Evolutionary conservation across 2,113 vertebrate species (phyloP), one percentile per base, ranked within the genome.

Genomic region (Gadus chalcogrammus): DNA sequence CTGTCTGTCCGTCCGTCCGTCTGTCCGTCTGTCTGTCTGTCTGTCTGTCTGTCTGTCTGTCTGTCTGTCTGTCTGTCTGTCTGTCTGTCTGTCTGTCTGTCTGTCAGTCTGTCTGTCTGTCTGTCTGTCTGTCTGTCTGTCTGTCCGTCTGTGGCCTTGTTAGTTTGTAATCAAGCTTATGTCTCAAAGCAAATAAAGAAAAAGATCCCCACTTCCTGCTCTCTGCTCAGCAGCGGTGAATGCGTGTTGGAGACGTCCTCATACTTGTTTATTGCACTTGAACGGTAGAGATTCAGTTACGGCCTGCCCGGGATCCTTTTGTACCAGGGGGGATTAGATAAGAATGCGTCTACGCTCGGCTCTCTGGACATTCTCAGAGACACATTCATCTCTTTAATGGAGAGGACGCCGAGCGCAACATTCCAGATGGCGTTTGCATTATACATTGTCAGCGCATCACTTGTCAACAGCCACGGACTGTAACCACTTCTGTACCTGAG

Each of bases 331-430:
- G 70, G 72, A 82, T 64, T 72, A 65, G 72, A 82, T 64, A 71
- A 65, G 82, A 77, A 80, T 79, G 77, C 76, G 76, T 70, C 71
- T 71, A 79, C 66, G 67, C 76, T 67, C 81, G 86, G 67, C 67
- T 80, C 82, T 86, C 75, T 74, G 76, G 87, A 86, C 68, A 79
- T 78, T 83, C 78, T 77, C 61, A 27, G 71, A 74, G 77, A 84
- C 72, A 75, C 88, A 83, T 89, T 78, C 65, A 88, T 91, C 87
- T 88, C 85, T 69, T 91, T 91, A 79, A 88, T 81, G 60, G 78
- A 63, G 62, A 75, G 20, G 69, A 84, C 38, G 31, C 69, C 78
- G 67, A 61, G 58, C 79, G 70, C 65, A 84, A 76, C 86, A 85
- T 82, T 87, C 88, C 89, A 91, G 88, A 91, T 89, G 85, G 70